These are phyloP conservation scores for Fukomys damarensis DNA, from an alignment of 2,113 vertebrate species.

Conservation along the genomic window DNA sequence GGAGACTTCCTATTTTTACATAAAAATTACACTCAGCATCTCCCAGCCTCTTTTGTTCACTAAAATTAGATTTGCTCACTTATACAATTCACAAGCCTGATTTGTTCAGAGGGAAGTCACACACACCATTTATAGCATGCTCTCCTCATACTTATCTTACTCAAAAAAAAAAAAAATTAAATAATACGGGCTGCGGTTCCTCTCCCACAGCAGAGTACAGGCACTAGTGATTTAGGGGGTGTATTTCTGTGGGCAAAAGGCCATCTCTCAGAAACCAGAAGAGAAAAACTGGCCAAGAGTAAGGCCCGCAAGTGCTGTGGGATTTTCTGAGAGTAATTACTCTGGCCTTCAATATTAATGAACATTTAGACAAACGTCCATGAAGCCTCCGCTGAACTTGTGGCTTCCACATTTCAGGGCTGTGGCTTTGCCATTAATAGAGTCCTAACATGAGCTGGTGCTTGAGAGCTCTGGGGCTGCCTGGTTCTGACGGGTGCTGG, in stretches of 20 bases:
- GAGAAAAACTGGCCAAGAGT: conserved; percentile 23
- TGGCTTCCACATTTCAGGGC: not conserved
- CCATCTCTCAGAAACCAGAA: not conserved
- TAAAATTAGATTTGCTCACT: conserved; percentile 73
- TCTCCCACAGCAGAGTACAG: not conserved
- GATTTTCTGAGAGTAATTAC: conserved; percentile 31
- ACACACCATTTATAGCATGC: not conserved
- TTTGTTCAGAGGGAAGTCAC: conserved; percentile 45
- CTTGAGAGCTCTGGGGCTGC: not conserved
- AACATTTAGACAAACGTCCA: not conserved
- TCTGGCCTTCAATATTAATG: conserved; percentile 5
- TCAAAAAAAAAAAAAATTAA: not conserved
- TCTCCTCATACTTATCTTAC: not conserved
- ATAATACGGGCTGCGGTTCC: not conserved
- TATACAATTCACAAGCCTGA: conserved; percentile 73
- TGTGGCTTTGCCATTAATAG: not conserved
- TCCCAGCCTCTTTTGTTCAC: conserved; percentile 67
- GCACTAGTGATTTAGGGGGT: not conserved
- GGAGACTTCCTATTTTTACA: conserved; percentile 57
- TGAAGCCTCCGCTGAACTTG: not conserved
- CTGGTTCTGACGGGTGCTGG: not conserved
- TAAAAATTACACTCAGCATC: conserved; percentile 60
- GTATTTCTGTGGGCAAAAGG: not conserved
- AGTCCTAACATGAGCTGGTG: not conserved
- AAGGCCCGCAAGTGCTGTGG: not conserved